Evolutionary conservation across 2,888 invertebrate species (phyloP).

Genomic region (Aleiodes alternator): DNA sequence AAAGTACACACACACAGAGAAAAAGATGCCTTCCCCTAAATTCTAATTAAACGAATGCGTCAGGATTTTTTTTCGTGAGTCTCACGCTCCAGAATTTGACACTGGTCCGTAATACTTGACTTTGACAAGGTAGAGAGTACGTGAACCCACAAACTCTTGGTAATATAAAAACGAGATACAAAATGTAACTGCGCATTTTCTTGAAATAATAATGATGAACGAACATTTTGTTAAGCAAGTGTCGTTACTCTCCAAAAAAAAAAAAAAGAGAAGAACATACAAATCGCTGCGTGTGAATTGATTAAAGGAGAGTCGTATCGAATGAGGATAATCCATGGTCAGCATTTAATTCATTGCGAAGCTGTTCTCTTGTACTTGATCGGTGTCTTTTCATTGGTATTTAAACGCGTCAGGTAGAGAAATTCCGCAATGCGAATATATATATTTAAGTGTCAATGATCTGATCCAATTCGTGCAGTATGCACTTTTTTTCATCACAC

Average conservation of each 20-base stretch:
- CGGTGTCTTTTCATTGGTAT: slow-evolving; percentile 16
- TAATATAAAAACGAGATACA: slow-evolving; percentile 12
- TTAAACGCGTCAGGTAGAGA: slow-evolving; percentile 35
- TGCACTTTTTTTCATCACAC: slow-evolving; percentile 24
- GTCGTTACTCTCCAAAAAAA: slow-evolving; percentile 29
- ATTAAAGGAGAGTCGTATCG: slow-evolving; percentile 18
- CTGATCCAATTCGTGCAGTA: slow-evolving; percentile 5
- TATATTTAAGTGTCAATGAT: slow-evolving; percentile 40
- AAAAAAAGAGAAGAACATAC: neutral
- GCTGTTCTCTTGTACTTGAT: slow-evolving; percentile 20
- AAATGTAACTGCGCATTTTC: slow-evolving; percentile 22
- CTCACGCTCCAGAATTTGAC: slow-evolving; percentile 73
- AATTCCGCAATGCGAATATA: slow-evolving; percentile 31
- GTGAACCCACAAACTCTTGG: slow-evolving; percentile 49
- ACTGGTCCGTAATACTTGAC: slow-evolving; percentile 59
- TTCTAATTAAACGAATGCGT: slow-evolving; percentile 55
- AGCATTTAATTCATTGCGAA: slow-evolving; percentile 30
- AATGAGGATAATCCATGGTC: slow-evolving; percentile 25
- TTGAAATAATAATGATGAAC: slow-evolving; percentile 5
- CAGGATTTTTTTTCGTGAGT: slow-evolving; percentile 49
- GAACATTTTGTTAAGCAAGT: slow-evolving; percentile 26
- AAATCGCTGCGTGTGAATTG: slow-evolving; percentile 4
- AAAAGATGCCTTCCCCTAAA: slow-evolving; percentile 44
- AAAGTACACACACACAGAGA: slow-evolving; percentile 3
- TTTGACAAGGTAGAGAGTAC: slow-evolving; percentile 45